These are phyloP conservation scores for Diarsia rubi DNA, from an alignment of 2,888 invertebrate genomes.

Conservation along the genomic window DNA sequence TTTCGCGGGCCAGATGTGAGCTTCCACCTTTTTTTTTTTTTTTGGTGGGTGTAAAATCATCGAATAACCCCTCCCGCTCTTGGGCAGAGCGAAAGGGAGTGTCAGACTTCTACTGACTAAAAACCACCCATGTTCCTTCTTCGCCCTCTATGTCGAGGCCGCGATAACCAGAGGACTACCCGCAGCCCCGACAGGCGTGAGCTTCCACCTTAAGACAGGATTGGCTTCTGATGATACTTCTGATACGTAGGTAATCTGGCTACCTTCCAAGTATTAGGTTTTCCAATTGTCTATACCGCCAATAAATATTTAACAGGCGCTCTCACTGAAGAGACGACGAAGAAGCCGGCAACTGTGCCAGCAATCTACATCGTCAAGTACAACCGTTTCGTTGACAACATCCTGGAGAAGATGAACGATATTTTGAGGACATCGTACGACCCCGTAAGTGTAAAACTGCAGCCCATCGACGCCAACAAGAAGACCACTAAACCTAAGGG, in stretches of 20 bases:
- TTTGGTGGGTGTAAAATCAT: too few relatives aligned
- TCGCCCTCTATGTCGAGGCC: too few relatives aligned
- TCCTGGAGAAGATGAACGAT: slow-evolving; percentile 95
- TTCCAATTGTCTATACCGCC: slow-evolving; percentile 38
- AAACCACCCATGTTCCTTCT: too few relatives aligned
- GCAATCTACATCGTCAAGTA: slow-evolving; percentile 95
- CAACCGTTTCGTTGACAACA: slow-evolving; percentile 96
- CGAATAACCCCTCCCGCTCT: too few relatives aligned
- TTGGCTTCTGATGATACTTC: not conserved
- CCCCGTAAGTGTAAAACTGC: slow-evolving; percentile 95
- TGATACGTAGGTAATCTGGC: not conserved
- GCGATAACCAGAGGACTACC: too few relatives aligned
- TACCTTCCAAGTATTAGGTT: not conserved
- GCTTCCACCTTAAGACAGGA: too few relatives aligned
- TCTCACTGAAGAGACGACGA: slow-evolving; percentile 82
- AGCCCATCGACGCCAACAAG: slow-evolving; percentile 90
- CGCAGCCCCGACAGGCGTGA: too few relatives aligned
- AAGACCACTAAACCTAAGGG: slow-evolving; percentile 87
- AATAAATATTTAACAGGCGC: slow-evolving; percentile 83
- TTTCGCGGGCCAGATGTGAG: too few relatives aligned
- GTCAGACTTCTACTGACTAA: too few relatives aligned
- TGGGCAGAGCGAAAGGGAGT: too few relatives aligned
- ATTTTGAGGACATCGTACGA: slow-evolving; percentile 95
- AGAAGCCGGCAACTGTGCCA: slow-evolving; percentile 89
- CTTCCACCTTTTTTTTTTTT: too few relatives aligned